These are phyloP conservation scores for Aselliscus stoliczkanus DNA, from an alignment of 2,797 vertebrate genomes.

Conservation along the genomic window DNA sequence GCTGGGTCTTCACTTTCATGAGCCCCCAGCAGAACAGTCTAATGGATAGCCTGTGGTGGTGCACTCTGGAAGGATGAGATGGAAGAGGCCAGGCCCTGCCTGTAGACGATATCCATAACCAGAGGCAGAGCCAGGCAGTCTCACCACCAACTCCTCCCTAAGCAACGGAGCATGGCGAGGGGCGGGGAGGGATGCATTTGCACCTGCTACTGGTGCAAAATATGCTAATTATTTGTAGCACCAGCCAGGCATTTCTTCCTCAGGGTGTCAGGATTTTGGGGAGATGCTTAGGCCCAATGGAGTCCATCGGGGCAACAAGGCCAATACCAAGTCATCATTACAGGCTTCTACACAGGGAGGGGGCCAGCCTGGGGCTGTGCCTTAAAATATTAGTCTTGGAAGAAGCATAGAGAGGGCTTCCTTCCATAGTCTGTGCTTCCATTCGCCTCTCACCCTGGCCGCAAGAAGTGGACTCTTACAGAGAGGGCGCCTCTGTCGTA, in stretches of 20 bases:
- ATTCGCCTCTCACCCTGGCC: accelerated
- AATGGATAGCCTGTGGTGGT: background rate
- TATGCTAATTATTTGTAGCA: background rate
- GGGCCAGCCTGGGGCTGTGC: background rate
- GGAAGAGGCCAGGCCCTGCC: background rate
- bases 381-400: background rate
- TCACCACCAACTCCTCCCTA: background rate
- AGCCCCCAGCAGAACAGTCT: background rate
- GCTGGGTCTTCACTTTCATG: background rate
- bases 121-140: background rate
- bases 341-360: background rate
- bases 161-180: no score
- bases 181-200: background rate
- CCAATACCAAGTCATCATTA: background rate
- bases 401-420: background rate
- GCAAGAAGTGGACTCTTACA: background rate
- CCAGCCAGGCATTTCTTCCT: no score
- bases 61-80: accelerated
- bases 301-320: background rate
- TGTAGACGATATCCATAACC: background rate
- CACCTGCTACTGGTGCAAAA: background rate
- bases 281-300: background rate
- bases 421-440: background rate
- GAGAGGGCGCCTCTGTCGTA: background rate
- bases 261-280: background rate